Conservation (phyloP, 2,888 invertebrate species). For the Achlya flavicornis region DNA sequence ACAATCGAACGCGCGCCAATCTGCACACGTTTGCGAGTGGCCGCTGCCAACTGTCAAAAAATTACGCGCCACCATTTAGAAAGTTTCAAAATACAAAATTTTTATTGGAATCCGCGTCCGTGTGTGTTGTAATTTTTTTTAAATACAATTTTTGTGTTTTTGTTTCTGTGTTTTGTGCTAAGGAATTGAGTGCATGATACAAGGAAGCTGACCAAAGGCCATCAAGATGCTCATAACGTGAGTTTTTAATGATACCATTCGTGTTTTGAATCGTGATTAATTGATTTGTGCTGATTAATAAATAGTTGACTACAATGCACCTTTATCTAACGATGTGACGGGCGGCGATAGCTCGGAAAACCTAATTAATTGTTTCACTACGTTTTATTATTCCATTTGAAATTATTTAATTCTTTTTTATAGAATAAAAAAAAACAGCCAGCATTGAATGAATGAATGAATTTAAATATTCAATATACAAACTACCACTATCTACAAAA, state of each 20-base stretch:
- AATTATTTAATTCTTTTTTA: neutral
- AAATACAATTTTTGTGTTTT: slow-evolving; percentile 42
- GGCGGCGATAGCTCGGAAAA: neutral
- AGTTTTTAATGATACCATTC: slow-evolving; percentile 52
- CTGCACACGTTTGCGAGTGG: slow-evolving; percentile 52
- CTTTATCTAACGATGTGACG: neutral
- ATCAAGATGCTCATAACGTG: slow-evolving; percentile 78
- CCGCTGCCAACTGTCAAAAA: slow-evolving; percentile 38
- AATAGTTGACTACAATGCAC: neutral
- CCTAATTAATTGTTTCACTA: neutral
- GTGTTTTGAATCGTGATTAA: slow-evolving; percentile 53
- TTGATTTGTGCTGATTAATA: slow-evolving; percentile 32
- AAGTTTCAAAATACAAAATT: slow-evolving; percentile 58
- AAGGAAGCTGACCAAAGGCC: slow-evolving; percentile 63
- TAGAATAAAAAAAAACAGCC: neutral
- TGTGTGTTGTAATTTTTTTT: slow-evolving; percentile 49
- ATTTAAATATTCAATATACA: too few relatives aligned
- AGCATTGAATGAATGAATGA: too few relatives aligned
- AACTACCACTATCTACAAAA: too few relatives aligned
- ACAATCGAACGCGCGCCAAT: slow-evolving; percentile 59
- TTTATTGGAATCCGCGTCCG: slow-evolving; percentile 43
- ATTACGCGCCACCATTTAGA: slow-evolving; percentile 64
- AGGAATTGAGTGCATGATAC: slow-evolving; percentile 68
- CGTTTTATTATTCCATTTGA: neutral
- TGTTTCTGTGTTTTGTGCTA: slow-evolving; percentile 65